These are phyloP conservation scores for Cyclopterus lumpus DNA, from an alignment of 2,797 vertebrate genomes.

Conservation along the genomic window DNA sequence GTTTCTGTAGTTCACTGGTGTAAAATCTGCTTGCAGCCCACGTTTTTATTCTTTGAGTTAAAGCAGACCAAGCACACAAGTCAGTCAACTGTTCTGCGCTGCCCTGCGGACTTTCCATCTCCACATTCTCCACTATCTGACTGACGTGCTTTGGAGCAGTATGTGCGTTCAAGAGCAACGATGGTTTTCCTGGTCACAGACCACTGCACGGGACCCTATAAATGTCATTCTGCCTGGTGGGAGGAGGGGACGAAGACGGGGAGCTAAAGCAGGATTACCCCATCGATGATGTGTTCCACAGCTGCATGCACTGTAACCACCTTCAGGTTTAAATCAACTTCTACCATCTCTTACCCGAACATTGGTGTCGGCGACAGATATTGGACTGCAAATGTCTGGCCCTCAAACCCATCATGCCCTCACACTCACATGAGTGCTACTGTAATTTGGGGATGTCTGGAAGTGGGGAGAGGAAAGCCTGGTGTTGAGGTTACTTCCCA, in stretches of 20 bases:
- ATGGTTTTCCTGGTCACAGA: constrained; percentile 73
- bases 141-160: constrained; percentile 50
- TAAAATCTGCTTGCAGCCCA: constrained; percentile 42
- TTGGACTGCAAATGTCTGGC: constrained; percentile 46
- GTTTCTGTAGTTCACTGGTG: constrained; percentile 22
- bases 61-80: constrained; percentile 35
- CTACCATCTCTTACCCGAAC: constrained; percentile 34
- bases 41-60: constrained; percentile 51
- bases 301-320: constrained; percentile 64
- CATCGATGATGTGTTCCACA: constrained; percentile 74
- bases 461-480: constrained; percentile 29
- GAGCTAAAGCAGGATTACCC: constrained; percentile 50
- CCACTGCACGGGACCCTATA: constrained; percentile 69
- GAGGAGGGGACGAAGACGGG: constrained; percentile 45
- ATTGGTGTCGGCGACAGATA: constrained; percentile 47
- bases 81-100: constrained; percentile 40
- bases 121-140: constrained; percentile 49
- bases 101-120: constrained; percentile 47
- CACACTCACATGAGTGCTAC: constrained; percentile 32
- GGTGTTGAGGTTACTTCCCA: constrained; percentile 43
- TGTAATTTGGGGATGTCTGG: constrained; percentile 44
- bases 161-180: constrained; percentile 59
- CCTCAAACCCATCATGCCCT: constrained; percentile 41
- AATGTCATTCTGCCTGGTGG: constrained; percentile 71
- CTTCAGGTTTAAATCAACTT: constrained; percentile 73